A percentile compares a stretch with the other conserved stretches of the same genome.
Conservation (phyloP, 2,113 vertebrate genomes). For the Trematocara nigrifrons region DNA sequence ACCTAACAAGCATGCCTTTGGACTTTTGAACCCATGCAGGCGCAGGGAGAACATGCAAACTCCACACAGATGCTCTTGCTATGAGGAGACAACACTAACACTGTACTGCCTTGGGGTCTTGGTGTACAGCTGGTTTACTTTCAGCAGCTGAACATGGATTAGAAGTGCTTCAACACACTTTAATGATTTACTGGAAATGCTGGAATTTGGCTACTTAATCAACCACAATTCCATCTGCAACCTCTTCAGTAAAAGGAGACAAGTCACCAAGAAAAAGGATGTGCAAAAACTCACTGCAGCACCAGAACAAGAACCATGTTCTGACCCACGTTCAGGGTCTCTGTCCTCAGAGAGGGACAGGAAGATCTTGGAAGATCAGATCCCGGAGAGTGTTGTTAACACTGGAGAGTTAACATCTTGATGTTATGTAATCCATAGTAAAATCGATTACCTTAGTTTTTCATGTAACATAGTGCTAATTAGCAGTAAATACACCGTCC, state of each 20-base stretch:
- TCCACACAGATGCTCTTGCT: not conserved
- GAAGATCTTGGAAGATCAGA: not conserved
- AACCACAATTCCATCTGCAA: not conserved
- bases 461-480: not conserved
- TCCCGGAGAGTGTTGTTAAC: not conserved
- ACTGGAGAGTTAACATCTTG: not conserved
- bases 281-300: not conserved
- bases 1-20: not conserved
- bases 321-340: not conserved
- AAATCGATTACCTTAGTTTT: not conserved
- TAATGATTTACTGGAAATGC: not conserved
- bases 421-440: not conserved
- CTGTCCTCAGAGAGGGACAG: not conserved
- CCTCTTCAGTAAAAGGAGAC: not conserved
- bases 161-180: not conserved
- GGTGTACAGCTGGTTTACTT: not conserved
- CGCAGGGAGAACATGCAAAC: not conserved
- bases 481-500: not conserved
- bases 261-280: not conserved
- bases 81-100: not conserved
- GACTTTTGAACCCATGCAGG: not conserved
- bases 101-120: not conserved
- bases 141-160: not conserved
- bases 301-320: rapidly evolving
- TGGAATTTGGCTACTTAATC: not conserved